Evolutionary conservation across 2,797 vertebrate genomes (phyloP).

Genomic region (Nannoperca australis): DNA sequence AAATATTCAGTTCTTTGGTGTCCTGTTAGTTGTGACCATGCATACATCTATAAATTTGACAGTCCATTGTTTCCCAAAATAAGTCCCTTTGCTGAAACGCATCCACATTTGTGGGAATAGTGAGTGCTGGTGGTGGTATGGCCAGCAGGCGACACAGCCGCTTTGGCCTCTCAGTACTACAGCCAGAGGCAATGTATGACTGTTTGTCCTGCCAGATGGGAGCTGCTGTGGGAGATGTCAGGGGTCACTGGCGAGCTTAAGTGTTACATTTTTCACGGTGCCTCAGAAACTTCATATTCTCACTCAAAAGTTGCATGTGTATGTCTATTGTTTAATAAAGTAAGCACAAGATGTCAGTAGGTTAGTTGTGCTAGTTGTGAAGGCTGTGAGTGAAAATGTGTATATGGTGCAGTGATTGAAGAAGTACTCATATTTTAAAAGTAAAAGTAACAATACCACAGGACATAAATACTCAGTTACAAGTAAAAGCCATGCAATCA

Average conservation of each 20-base stretch:
- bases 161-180: slow-evolving; percentile 7
- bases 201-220: slow-evolving; percentile 32
- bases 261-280: slow-evolving; percentile 40
- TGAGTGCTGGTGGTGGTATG: not conserved
- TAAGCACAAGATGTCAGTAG: not conserved
- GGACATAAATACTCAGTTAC: not conserved
- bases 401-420: not conserved
- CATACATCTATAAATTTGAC: slow-evolving; percentile 9
- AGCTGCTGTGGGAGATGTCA: slow-evolving; percentile 35
- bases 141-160: slow-evolving; percentile 5
- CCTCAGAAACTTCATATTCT: slow-evolving; percentile 7
- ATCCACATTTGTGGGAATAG: not conserved
- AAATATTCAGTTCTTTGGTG: not conserved
- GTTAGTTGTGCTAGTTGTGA: not conserved
- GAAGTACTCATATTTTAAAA: not conserved
- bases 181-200: slow-evolving; percentile 38
- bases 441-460: not conserved
- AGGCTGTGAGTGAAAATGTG: not conserved
- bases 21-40: not conserved
- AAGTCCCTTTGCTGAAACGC: slow-evolving; percentile 2
- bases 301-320: not conserved
- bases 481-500: not conserved
- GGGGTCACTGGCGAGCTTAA: slow-evolving; percentile 42
- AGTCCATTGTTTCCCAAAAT: not conserved
- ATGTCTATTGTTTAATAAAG: slow-evolving; percentile 2